phyloP scores from a whole-genome alignment of 2,113 vertebrate genomes.

The Paramisgurnus dabryanus region DNA sequence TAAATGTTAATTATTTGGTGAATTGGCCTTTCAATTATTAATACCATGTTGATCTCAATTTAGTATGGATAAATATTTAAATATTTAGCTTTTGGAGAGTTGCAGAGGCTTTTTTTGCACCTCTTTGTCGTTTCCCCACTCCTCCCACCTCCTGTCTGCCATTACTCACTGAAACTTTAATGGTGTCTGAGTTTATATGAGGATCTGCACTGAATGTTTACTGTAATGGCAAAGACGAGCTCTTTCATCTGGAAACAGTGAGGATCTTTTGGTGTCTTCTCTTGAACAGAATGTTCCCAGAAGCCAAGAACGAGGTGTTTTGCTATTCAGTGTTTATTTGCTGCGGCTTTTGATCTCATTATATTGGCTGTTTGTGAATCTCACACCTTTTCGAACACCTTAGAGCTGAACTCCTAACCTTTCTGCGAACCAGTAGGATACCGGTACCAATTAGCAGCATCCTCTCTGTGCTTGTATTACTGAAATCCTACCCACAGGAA shows the following conservation, averaged over 20 bases:
- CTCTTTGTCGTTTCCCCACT: neutral
- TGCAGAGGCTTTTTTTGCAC: neutral
- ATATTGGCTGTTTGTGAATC: neutral
- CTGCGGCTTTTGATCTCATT: constrained; percentile 22
- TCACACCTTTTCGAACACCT: neutral
- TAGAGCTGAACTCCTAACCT: constrained; percentile 16
- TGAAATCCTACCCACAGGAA: neutral
- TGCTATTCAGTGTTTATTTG: constrained; percentile 7
- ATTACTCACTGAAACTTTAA: constrained; percentile 70
- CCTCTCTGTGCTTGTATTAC: neutral
- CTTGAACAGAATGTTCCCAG: constrained; percentile 24
- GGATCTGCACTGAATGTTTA: constrained; percentile 60
- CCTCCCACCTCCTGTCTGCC: neutral
- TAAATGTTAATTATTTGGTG: no score
- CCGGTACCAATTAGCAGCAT: constrained; percentile 27
- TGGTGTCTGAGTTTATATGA: constrained; percentile 74
- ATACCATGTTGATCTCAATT: no score
- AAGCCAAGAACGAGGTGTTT: neutral
- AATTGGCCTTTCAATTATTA: no score
- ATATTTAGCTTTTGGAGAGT: neutral
- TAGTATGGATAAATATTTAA: no score
- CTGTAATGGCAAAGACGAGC: constrained; percentile 51
- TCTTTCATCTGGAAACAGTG: constrained; percentile 25
- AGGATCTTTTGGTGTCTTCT: constrained; percentile 8
- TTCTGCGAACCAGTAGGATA: neutral